Evolutionary conservation across 2,113 vertebrate species (phyloP).

Genomic region (Cisticola juncidis): DNA sequence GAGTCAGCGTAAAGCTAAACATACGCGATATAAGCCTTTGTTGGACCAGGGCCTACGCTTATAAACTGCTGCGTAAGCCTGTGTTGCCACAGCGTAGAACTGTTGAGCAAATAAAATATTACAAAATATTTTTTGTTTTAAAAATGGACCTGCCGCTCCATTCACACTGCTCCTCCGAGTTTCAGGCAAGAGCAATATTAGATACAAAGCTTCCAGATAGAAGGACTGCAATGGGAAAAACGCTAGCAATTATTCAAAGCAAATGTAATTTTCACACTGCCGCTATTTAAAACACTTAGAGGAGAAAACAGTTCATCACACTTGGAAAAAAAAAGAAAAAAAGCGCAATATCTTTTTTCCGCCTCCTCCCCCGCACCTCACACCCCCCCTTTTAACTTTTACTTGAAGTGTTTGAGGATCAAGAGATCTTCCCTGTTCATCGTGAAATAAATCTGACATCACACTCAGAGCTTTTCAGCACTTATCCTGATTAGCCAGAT

Average conservation of each 20-base stretch:
- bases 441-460: slow-evolving; percentile 73
- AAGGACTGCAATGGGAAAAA: slow-evolving; percentile 58
- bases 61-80: slow-evolving; percentile 57
- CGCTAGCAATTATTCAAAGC: slow-evolving; percentile 66
- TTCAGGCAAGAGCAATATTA: slow-evolving; percentile 40
- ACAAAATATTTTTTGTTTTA: slow-evolving; percentile 30
- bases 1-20: slow-evolving; percentile 46
- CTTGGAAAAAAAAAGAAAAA: slow-evolving; percentile 54
- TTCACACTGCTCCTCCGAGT: slow-evolving; percentile 49
- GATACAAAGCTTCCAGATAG: slow-evolving; percentile 33
- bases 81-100: slow-evolving; percentile 47
- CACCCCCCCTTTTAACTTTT: slow-evolving; percentile 66
- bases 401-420: slow-evolving; percentile 70
- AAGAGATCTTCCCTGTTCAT: slow-evolving; percentile 71
- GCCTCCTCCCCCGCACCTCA: slow-evolving; percentile 63
- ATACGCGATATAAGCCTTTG: slow-evolving; percentile 44
- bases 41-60: slow-evolving; percentile 53
- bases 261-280: slow-evolving; percentile 69
- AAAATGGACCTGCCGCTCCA: slow-evolving; percentile 55
- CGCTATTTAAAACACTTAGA: slow-evolving; percentile 69
- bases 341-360: slow-evolving; percentile 69
- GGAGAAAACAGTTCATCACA: slow-evolving; percentile 70
- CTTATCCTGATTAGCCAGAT: slow-evolving; percentile 70
- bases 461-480: slow-evolving; percentile 66
- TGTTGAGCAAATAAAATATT: slow-evolving; percentile 66